phyloP scores from a whole-genome alignment of 2,888 invertebrate species.

The Drosophila anomalata region DNA sequence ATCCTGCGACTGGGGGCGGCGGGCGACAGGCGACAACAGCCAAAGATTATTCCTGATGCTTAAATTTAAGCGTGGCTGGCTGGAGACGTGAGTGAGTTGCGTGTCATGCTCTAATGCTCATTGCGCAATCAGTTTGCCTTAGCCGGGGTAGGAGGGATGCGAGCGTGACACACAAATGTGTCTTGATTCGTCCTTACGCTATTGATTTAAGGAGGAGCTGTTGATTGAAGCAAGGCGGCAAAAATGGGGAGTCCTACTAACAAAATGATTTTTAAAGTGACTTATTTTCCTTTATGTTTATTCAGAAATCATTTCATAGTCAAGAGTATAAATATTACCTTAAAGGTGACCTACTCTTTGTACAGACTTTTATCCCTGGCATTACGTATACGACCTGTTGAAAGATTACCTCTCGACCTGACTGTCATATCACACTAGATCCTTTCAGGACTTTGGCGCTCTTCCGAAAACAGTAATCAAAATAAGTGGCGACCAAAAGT shows the following conservation, averaged over 20 bases:
- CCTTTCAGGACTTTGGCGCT: background rate
- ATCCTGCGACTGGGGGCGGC: background rate
- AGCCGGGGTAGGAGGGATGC: constrained; percentile 26
- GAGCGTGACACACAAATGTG: constrained; percentile 35
- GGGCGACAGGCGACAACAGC: constrained; percentile 65
- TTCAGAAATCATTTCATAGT: background rate
- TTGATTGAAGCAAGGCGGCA: constrained; percentile 6
- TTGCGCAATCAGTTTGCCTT: constrained; percentile 67
- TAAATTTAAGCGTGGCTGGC: constrained; percentile 45
- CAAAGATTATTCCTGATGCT: constrained; percentile 67
- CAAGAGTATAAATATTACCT: background rate
- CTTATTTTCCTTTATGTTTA: background rate
- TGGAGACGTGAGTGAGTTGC: constrained; percentile 33
- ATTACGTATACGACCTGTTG: constrained; percentile 16
- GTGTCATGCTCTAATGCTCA: constrained; percentile 54
- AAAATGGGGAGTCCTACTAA: background rate
- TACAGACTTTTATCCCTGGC: background rate
- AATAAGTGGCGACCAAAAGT: constrained; percentile 5
- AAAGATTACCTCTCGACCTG: background rate
- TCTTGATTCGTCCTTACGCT: constrained; percentile 27
- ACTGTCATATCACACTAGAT: background rate
- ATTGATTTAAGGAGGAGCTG: constrained; percentile 36
- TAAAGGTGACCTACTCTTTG: background rate
- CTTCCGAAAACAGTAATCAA: constrained; percentile 10
- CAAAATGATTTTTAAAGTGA: background rate